Percentiles rank a stretch among this genome's conserved stretches.
Conservation (phyloP, 2,797 vertebrate genomes). For the Philypnodon macrostomus region DNA sequence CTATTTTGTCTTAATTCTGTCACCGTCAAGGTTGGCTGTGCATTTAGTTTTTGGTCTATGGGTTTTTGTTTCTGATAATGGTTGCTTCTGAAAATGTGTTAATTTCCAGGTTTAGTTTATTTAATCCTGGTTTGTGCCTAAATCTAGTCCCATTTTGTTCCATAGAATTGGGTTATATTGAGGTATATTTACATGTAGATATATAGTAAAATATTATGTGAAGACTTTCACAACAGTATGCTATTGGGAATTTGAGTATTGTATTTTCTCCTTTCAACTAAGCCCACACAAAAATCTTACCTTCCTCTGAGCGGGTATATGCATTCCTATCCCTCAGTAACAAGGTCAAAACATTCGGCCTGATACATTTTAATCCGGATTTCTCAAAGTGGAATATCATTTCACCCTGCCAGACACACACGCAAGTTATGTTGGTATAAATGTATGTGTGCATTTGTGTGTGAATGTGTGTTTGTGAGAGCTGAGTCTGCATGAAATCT, state of each 20-base stretch:
- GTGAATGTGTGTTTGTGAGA: slow-evolving; percentile 12
- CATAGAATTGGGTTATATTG: too few relatives aligned
- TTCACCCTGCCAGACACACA: slow-evolving; percentile 68
- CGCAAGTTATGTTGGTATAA: slow-evolving; percentile 44
- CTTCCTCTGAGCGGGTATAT: slow-evolving; percentile 22
- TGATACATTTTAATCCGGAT: slow-evolving; percentile 77
- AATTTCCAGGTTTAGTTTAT: too few relatives aligned
- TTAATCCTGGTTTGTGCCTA: too few relatives aligned
- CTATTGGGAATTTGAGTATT: slow-evolving; percentile 1
- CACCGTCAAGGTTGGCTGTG: too few relatives aligned
- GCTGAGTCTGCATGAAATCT: slow-evolving; percentile 18
- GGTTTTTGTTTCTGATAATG: too few relatives aligned
- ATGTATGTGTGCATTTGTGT: slow-evolving; percentile 28
- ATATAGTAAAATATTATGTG: neutral
- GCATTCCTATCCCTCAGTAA: slow-evolving; percentile 58
- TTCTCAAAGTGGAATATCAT: slow-evolving; percentile 78
- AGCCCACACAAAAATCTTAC: slow-evolving; percentile 24
- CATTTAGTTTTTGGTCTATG: too few relatives aligned
- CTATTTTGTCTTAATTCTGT: too few relatives aligned
- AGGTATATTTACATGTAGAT: neutral
- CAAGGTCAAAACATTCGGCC: slow-evolving; percentile 77
- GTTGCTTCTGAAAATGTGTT: too few relatives aligned
- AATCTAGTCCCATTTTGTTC: too few relatives aligned
- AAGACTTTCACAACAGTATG: neutral
- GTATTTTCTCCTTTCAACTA: neutral